Evolutionary conservation across 2,888 invertebrate species (phyloP), one percentile per base, ranked within the genome.

Genomic region (Caenorhabditis sp.): DNA sequence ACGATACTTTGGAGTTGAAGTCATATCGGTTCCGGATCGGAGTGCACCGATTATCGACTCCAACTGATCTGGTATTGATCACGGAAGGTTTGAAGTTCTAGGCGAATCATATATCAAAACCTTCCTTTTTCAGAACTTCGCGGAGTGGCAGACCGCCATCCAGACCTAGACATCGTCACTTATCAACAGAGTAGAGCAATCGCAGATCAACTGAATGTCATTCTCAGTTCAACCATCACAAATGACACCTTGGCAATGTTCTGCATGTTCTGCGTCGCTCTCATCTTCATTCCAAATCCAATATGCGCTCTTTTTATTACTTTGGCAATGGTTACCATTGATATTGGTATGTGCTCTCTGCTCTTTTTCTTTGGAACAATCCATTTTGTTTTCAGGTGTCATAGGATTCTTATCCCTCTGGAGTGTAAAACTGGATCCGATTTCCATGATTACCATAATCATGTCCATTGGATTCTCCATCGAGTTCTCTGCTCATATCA

Each of bases 391-490:
- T 86, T 69, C 61, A 90, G 91, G 97, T 1, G 97, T 97, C 0
- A 95, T 96, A 2, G 97, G 97, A 3, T 97, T 97, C 93, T 97
- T 97, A 96, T 95, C 97, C 0, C 94, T 97, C 26, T 97, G 97
- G 97, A 95, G 95, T 89, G 97, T 97, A 6, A 96, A 96, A 92
- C 94, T 97, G 70, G 92, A 92, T 75, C 91, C 91, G 0, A 97
- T 97, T 90, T 97, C 97, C 0, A 97, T 97, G 97, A 97, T 97
- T 84, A 97, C 97, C 92, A 94, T 97, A 69, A 97, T 97, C 87
- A 97, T 97, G 97, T 86, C 86, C 8, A 89, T 89, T 19, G 90
- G 91, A 8, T 91, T 91, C 69, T 91, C 91, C 0, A 90, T 91
- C 59, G 91, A 91, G 41, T 88, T 87, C 35, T 87, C 87, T 14